phyloP scores from a whole-genome alignment of 2,888 invertebrate species.

The Pyrrhosoma nymphula region DNA sequence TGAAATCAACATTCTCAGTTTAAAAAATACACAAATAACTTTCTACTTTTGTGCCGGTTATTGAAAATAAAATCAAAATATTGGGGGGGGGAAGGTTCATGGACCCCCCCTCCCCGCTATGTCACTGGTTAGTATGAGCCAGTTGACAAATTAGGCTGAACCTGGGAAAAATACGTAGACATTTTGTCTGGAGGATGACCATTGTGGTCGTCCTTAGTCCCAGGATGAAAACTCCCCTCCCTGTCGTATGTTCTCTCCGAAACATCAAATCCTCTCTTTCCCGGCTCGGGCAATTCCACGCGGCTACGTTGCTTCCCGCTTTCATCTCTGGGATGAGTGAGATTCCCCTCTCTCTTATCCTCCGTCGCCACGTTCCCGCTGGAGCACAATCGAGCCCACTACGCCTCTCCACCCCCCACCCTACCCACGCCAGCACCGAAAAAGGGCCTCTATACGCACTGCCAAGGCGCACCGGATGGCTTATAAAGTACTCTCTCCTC shows the following conservation, averaged over 20 bases:
- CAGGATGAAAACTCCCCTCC: neutral
- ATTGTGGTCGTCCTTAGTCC: neutral
- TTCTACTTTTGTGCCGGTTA: too few relatives aligned
- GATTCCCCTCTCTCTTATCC: neutral
- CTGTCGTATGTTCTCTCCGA: neutral
- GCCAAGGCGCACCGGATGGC: slow-evolving; percentile 25
- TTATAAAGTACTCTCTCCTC: neutral
- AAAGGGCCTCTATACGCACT: slow-evolving; percentile 27
- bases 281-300: neutral
- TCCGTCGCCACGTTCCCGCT: neutral
- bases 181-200: neutral
- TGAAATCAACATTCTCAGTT: too few relatives aligned
- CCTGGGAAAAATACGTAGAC: too few relatives aligned
- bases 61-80: too few relatives aligned
- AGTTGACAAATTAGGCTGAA: too few relatives aligned
- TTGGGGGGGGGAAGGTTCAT: too few relatives aligned
- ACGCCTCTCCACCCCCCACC: neutral
- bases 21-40: too few relatives aligned
- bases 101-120: too few relatives aligned
- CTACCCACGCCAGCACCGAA: neutral
- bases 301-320: neutral
- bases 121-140: too few relatives aligned
- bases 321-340: neutral
- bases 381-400: slow-evolving; percentile 24
- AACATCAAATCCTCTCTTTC: neutral